These are phyloP conservation scores for Gallinago jamesoni DNA, from an alignment of 2,113 vertebrate species.

Conservation along the genomic window DNA sequence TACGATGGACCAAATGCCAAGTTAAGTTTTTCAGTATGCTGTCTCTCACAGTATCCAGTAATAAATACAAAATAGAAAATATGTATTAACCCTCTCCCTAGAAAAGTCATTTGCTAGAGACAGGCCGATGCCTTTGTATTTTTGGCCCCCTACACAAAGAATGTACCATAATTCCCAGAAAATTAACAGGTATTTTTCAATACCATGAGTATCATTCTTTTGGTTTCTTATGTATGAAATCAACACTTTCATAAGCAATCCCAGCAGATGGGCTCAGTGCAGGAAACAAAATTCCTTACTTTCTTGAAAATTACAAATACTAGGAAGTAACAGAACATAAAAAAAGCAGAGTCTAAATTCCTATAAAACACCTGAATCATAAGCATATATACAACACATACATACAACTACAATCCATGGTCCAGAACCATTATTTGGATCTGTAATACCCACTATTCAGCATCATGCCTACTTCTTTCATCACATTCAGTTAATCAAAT, in stretches of 20 bases:
- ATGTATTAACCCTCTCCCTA: neutral
- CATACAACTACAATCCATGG: neutral
- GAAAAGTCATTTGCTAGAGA: neutral
- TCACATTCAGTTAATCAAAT: neutral
- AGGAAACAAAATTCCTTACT: neutral
- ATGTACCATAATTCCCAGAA: neutral
- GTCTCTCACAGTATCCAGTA: neutral
- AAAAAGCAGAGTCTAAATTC: neutral
- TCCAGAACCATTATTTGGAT: neutral
- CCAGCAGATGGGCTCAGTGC: neutral
- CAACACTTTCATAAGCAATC: neutral
- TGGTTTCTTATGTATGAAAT: neutral
- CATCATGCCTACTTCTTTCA: neutral
- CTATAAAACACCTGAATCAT: neutral
- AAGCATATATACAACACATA: neutral
- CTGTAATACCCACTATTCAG: neutral
- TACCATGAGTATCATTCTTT: neutral
- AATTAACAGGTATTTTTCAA: neutral
- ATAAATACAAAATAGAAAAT: neutral
- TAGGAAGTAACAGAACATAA: neutral
- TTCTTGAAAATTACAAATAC: neutral
- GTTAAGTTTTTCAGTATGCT: neutral
- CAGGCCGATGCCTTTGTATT: neutral
- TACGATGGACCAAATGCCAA: neutral
- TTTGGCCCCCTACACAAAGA: neutral